phyloP scores from a whole-genome alignment of 2,113 vertebrate genomes.

The Rhinolophus ferrumequinum region DNA sequence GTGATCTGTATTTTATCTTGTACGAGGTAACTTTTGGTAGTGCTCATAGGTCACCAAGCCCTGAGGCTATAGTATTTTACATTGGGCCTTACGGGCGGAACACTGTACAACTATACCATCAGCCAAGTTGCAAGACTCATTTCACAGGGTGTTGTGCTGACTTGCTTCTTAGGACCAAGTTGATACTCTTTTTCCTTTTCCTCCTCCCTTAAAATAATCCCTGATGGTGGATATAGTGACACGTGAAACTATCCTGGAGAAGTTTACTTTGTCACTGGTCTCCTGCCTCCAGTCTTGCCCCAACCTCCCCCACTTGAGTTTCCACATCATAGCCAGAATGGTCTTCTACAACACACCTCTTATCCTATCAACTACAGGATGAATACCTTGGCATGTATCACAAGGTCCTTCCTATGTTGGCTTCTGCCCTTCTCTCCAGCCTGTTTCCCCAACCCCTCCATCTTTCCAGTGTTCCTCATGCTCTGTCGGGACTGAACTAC shows the following conservation, averaged over 20 bases:
- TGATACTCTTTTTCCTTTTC: neutral
- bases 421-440: neutral
- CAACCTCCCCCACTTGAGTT: neutral
- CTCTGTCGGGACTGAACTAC: neutral
- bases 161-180: neutral
- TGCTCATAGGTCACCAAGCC: neutral
- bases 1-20: slow-evolving; percentile 53
- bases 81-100: neutral
- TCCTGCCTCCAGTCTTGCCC: neutral
- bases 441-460: neutral
- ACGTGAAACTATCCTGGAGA: neutral
- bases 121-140: neutral
- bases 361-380: neutral
- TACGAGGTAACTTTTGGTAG: neutral
- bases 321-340: neutral
- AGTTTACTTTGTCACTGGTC: neutral
- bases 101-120: neutral
- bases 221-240: neutral
- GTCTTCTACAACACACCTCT: neutral
- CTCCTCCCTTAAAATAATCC: neutral
- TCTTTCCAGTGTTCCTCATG: neutral
- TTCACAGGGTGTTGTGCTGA: neutral
- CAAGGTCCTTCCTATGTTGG: neutral
- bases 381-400: neutral
- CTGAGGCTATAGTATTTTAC: neutral